These are phyloP conservation scores for Amphiduros pacificus DNA, from an alignment of 2,888 invertebrate genomes.

Conservation along the genomic window DNA sequence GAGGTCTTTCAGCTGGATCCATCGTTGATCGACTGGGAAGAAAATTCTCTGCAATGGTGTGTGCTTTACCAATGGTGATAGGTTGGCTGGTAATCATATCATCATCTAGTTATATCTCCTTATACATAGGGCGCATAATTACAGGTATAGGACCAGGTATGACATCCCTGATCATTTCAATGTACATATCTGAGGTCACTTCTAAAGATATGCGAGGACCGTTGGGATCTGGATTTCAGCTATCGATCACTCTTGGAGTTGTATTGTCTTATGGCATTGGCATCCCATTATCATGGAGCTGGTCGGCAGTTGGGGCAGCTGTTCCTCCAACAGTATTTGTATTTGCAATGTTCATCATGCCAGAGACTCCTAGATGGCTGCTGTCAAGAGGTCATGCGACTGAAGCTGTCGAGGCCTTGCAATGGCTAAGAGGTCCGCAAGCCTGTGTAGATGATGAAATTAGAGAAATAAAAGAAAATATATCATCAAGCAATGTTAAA, in stretches of 20 bases:
- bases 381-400: background rate
- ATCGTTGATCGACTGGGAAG: background rate
- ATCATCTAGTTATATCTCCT: background rate
- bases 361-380: conserved; percentile 13
- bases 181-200: conserved; percentile 7
- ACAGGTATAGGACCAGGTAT: background rate
- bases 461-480: background rate
- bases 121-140: background rate
- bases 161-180: background rate
- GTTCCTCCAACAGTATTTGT: background rate
- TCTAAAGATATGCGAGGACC: conserved; percentile 1
- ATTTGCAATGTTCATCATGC: conserved; percentile 5
- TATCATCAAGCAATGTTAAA: background rate
- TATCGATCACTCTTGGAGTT: background rate
- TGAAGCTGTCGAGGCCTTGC: background rate
- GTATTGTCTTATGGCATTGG: conserved; percentile 5
- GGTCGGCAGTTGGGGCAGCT: conserved; percentile 2
- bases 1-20: background rate
- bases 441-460: background rate
- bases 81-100: background rate
- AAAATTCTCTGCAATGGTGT: background rate
- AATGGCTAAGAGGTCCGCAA: background rate
- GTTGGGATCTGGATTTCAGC: conserved; percentile 1
- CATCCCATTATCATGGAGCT: conserved; percentile 5
- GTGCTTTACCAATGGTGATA: background rate